Evolutionary conservation across 2,888 invertebrate genomes (phyloP).

Genomic region (Litoditis marina): DNA sequence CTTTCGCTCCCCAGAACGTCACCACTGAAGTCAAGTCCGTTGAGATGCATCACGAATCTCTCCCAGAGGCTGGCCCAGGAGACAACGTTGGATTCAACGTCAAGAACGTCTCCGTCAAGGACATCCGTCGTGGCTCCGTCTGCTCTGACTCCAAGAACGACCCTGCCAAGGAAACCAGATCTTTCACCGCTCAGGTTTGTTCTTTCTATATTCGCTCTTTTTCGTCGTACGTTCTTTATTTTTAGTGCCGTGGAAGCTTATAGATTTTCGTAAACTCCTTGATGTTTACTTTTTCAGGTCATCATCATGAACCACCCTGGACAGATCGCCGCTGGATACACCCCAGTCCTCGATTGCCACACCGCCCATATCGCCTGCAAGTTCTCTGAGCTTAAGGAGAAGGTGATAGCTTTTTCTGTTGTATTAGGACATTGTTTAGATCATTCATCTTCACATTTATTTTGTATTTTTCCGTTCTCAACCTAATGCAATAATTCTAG

Average conservation of each 20-base stretch:
- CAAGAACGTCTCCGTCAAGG: conserved; percentile 99
- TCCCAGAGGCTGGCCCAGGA: conserved; percentile 72
- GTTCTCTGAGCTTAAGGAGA: conserved; percentile 96
- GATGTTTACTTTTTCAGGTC: too few relatives aligned
- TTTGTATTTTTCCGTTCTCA: too few relatives aligned
- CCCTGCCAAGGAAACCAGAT: conserved; percentile 88
- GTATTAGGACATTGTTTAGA: conserved; percentile 68
- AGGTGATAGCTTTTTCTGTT: conserved; percentile 63
- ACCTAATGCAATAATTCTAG: too few relatives aligned
- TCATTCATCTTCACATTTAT: background rate
- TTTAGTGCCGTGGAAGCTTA: too few relatives aligned
- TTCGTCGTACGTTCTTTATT: too few relatives aligned
- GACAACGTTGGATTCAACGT: conserved; percentile 99
- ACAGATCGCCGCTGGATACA: conserved; percentile 96
- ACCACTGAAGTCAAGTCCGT: conserved; percentile 99
- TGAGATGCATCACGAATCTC: conserved; percentile 99
- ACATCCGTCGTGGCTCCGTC: conserved; percentile 97
- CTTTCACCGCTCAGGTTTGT: conserved; percentile 96
- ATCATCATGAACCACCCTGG: conserved; percentile 75
- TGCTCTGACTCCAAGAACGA: conserved; percentile 95
- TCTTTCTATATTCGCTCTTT: too few relatives aligned
- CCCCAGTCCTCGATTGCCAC: conserved; percentile 99
- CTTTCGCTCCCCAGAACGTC: conserved; percentile 93
- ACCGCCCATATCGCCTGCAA: conserved; percentile 99
- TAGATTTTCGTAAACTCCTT: too few relatives aligned